Evolutionary conservation across 2,113 vertebrate genomes (phyloP).

Genomic region (Seriola quinqueradiata): DNA sequence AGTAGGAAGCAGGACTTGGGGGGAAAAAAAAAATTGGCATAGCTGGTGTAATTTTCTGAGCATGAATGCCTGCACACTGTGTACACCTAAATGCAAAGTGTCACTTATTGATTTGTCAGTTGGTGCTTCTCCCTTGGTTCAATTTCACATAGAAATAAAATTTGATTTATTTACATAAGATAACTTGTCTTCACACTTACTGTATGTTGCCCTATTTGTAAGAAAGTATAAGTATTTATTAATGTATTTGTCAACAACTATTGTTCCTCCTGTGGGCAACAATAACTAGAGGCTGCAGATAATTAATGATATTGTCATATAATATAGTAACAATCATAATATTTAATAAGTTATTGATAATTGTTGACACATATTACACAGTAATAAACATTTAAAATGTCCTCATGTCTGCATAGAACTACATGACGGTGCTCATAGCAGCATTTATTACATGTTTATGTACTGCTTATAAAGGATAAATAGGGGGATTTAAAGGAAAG

Average conservation of each 20-base stretch:
- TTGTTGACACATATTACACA: background rate
- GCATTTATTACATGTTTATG: background rate
- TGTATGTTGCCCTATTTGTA: background rate
- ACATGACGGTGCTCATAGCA: no score
- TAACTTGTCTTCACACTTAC: background rate
- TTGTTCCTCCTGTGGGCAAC: background rate
- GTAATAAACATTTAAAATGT: background rate
- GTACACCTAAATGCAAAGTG: conserved; percentile 39
- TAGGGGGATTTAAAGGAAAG: background rate
- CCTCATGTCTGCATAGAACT: no score
- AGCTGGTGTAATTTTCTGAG: conserved; percentile 32
- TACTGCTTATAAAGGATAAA: conserved; percentile 12
- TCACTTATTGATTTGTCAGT: conserved; percentile 48
- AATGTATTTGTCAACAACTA: background rate
- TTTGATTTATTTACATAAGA: background rate
- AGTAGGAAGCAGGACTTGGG: conserved; percentile 51
- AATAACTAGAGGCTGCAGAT: background rate
- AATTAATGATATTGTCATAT: background rate
- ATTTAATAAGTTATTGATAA: background rate
- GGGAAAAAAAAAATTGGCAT: conserved; percentile 6
- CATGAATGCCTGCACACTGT: conserved; percentile 5
- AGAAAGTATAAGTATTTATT: background rate
- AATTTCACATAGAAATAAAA: background rate
- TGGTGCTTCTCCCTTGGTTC: conserved; percentile 1
- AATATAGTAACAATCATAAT: background rate